Evolutionary conservation across 2,888 invertebrate genomes (phyloP), one percentile per base, ranked within the genome.

Genomic region (Zygaena filipendulae): DNA sequence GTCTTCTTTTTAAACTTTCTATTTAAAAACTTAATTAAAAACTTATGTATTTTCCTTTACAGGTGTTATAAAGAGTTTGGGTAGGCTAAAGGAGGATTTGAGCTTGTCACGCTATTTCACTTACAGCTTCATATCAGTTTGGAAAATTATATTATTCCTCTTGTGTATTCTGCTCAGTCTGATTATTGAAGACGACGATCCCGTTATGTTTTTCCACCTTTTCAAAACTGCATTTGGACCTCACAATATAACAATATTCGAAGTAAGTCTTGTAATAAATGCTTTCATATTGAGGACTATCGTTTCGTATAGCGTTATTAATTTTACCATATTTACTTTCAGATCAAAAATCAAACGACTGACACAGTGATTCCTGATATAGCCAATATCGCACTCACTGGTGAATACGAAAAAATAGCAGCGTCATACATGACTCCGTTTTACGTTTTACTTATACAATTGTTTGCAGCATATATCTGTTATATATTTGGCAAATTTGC

Each of bases 401-500:
- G 87, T 26, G 92, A 92, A 47, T 88, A 87, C 1, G 85, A 87
- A 2, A 85, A 87, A 40, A 84, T 91, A 6, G 82, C 84, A 24
- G 88, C 92, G 0, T 83, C 83, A 11, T 82, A 88, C 48, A 86
- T 86, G 54, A 87, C 91, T 0, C 87, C 91, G 0, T 67, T 90
- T 16, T 90, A 90, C 56, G 88, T 94, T 0, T 62, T 92, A 25
- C 62, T 93, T 5, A 84, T 95, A 20, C 95, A 95, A 70, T 82
- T 95, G 25, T 79, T 89, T 29, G 87, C 92, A 2, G 88, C 94
- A 3, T 93, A 95, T 52, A 79, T 95, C 26, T 93, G 93, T 48
- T 97, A 96, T 53, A 90, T 95, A 43, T 92, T 95, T 52, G 95
- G 94, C 39, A 97, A 97, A 74, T 96, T 96, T 45, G 95, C 95